These are phyloP conservation scores for Leucoptera coffeella DNA, from an alignment of 2,888 invertebrate genomes.

Conservation along the genomic window DNA sequence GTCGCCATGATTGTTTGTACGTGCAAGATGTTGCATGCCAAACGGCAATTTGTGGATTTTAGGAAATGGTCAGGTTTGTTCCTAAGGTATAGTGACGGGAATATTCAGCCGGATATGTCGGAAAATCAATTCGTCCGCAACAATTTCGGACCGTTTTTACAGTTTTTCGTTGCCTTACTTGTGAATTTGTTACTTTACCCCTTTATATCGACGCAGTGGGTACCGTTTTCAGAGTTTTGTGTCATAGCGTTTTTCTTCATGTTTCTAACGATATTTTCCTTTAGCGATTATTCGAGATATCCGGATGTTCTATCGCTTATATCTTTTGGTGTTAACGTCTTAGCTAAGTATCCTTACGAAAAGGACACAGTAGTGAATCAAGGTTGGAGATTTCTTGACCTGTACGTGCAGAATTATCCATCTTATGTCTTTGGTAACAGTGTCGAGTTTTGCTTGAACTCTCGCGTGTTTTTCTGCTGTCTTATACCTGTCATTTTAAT, in stretches of 20 bases:
- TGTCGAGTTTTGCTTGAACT: conserved; percentile 79
- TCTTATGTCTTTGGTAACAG: conserved; percentile 79
- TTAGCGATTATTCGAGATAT: conserved; percentile 51
- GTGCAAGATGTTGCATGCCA: conserved; percentile 76
- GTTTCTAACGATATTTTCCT: conserved; percentile 68
- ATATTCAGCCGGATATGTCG: conserved; percentile 69
- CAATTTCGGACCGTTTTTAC: conserved; percentile 73
- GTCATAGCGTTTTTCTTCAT: conserved; percentile 71
- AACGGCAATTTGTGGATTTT: conserved; percentile 71
- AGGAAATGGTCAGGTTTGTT: conserved; percentile 80
- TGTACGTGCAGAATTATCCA: conserved; percentile 74
- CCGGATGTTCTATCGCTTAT: conserved; percentile 66
- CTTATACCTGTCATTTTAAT: conserved; percentile 66
- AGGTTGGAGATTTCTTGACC: conserved; percentile 76
- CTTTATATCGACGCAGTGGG: conserved; percentile 70
- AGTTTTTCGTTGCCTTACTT: conserved; percentile 72
- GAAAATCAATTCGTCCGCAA: conserved; percentile 78
- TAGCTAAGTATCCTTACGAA: conserved; percentile 83
- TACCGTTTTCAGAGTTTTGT: conserved; percentile 80
- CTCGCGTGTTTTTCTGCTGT: conserved; percentile 69
- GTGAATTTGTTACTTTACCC: conserved; percentile 74
- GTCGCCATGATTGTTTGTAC: conserved; percentile 73
- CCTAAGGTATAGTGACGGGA: conserved; percentile 74
- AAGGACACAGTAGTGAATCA: conserved; percentile 77
- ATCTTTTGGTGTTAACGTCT: conserved; percentile 75